phyloP scores from a whole-genome alignment of 2,797 vertebrate species.

The Protonibea diacanthus region DNA sequence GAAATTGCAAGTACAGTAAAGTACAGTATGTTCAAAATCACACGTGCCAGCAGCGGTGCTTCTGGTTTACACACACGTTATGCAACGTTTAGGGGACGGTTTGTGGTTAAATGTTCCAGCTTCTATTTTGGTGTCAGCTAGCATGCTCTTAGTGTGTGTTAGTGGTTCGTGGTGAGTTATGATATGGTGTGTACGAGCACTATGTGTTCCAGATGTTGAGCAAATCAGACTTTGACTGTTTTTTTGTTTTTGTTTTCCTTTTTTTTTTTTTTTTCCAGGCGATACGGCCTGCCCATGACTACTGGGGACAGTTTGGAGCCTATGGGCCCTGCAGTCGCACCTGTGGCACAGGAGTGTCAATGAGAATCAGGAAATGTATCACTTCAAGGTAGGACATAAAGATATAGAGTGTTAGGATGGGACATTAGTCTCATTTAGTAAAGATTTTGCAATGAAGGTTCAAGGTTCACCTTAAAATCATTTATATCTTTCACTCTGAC shows the following conservation, averaged over 20 bases:
- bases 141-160: conserved; percentile 45
- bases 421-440: not conserved
- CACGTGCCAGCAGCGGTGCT: not conserved
- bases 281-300: conserved; percentile 74
- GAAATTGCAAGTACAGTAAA: not conserved
- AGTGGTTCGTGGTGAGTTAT: conserved; percentile 35
- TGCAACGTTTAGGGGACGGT: conserved; percentile 29
- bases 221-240: not conserved
- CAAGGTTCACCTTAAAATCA: not conserved
- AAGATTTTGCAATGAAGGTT: not conserved
- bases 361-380: conserved; percentile 88
- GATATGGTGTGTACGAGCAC: conserved; percentile 35
- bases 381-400: conserved; percentile 86
- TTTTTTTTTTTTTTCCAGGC: conserved; percentile 51
- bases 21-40: conserved; percentile 35
- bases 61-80: conserved; percentile 28
- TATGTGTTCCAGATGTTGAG: conserved; percentile 35
- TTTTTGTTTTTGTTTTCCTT: conserved; percentile 14
- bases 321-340: conserved; percentile 92
- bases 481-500: not conserved
- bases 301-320: conserved; percentile 90
- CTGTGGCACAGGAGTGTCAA: conserved; percentile 91
- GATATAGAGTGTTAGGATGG: no score
- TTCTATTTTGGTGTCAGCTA: conserved; percentile 53
- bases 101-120: conserved; percentile 57